Base-by-base conservation (phyloP, 2,113 vertebrate genomes). In the Aptenodytes patagonicus region DNA sequence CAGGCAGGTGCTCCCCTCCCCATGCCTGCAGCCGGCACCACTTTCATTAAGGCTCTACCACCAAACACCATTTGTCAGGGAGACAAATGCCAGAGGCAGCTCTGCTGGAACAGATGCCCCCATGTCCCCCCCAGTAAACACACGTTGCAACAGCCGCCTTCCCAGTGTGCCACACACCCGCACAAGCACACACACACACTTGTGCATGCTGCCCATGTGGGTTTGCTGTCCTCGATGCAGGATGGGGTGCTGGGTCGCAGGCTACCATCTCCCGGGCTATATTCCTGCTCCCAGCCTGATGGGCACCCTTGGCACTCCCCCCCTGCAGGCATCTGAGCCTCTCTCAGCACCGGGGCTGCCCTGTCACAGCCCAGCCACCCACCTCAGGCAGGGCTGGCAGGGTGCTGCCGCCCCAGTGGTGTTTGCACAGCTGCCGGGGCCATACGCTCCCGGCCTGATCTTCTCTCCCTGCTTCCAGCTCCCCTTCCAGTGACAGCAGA, bases 21-120 rank as follows among this genome's bases (percentile, higher is more conserved):
- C 4, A 1, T 3, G 52, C 84, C 87, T 64, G 89, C 80, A 92
- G 80, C 83, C 7, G 0, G 60, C 83, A 47, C 32, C 2, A 1
- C 82, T 94, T 90, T 91, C 68, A 70, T 79, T 82, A 83, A 66
- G 73, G 84, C 77, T 97, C 44, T 4, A 14, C 11, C 87, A 86
- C 86, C 66, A 90, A 95, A 54, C 90, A 64, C 57, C 82, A 46
- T 96, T 96, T 96, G 75, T 87, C 89, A 93, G 61, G 24, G 76
- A 85, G 89, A 80, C 0, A 7, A 65, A 79, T 93, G 93, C 93
- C 91, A 79, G 87, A 68, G 84, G 60, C 64, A 31, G 31, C 46
- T 70, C 83, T 95, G 94, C 80, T 87, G 70, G 77, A 86, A 11
- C 90, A 92, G 75, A 64, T 70, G 89, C n/a, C 86, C 93, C 61